phyloP scores from a whole-genome alignment of 2,888 invertebrate species.

The Myathropa florea region DNA sequence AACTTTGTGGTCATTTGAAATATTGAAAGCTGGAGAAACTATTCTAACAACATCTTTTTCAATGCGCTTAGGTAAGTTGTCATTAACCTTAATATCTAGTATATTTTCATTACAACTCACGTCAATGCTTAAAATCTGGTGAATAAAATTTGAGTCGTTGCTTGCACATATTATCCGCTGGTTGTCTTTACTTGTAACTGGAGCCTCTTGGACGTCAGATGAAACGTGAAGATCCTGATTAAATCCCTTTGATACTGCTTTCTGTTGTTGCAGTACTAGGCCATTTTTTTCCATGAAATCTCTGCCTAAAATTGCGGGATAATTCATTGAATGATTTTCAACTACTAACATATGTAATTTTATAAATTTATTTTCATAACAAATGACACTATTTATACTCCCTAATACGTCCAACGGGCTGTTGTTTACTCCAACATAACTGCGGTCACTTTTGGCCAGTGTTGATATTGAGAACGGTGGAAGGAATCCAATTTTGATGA shows the following conservation, averaged over 20 bases:
- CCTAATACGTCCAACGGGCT: neutral
- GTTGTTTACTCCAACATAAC: too few relatives aligned
- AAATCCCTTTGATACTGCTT: neutral
- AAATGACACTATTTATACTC: neutral
- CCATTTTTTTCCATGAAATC: neutral
- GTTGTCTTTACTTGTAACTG: too few relatives aligned
- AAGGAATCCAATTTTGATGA: too few relatives aligned
- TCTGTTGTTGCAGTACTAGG: neutral
- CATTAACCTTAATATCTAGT: slow-evolving; percentile 12
- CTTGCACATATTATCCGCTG: too few relatives aligned
- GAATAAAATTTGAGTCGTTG: too few relatives aligned
- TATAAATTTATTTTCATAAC: neutral
- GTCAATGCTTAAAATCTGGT: slow-evolving; percentile 13
- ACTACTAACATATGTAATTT: too few relatives aligned
- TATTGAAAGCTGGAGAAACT: too few relatives aligned
- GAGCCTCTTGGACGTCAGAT: neutral
- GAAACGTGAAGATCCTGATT: slow-evolving; percentile 6
- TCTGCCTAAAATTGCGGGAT: too few relatives aligned
- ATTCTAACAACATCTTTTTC: slow-evolving; percentile 9
- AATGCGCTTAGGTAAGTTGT: neutral
- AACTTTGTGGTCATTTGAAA: too few relatives aligned
- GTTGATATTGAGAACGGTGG: too few relatives aligned
- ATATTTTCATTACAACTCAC: neutral
- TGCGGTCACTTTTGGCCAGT: too few relatives aligned
- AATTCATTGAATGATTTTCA: too few relatives aligned